phyloP scores from a whole-genome alignment of 2,113 vertebrate species.

The Pedetes capensis region DNA sequence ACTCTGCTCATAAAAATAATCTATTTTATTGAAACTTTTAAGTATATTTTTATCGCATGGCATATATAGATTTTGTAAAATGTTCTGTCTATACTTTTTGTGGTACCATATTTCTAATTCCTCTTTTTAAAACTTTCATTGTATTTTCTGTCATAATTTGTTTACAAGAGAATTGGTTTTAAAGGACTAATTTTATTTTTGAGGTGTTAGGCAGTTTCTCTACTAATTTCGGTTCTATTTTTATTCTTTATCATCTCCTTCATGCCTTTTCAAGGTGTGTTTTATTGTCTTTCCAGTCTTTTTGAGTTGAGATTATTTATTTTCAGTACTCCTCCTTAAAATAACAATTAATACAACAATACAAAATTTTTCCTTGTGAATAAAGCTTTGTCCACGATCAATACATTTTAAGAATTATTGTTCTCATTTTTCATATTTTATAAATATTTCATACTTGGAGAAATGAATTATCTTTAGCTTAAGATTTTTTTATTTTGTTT shows the following conservation, averaged over 20 bases:
- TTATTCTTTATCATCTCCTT: neutral
- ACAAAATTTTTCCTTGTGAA: neutral
- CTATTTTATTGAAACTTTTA: neutral
- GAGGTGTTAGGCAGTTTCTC: neutral
- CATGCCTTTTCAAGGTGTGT: neutral
- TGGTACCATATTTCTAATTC: neutral
- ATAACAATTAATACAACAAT: neutral
- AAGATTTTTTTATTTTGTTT: neutral
- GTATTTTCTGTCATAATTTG: neutral
- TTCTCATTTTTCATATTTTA: neutral
- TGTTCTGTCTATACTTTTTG: neutral
- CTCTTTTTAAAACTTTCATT: neutral
- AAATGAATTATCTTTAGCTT: neutral
- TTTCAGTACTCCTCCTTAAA: neutral
- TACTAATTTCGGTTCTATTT: conserved; percentile 24
- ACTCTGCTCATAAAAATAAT: conserved; percentile 19
- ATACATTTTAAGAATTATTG: neutral
- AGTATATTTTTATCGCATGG: neutral
- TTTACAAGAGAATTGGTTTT: neutral
- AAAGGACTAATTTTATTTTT: neutral
- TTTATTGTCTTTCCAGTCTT: neutral
- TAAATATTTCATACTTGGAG: neutral
- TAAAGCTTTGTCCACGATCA: neutral
- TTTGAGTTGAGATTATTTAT: neutral
- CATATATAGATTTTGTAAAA: neutral